Evolutionary conservation across 2,113 vertebrate genomes (phyloP).

Genomic region (Entelurus aequoreus): DNA sequence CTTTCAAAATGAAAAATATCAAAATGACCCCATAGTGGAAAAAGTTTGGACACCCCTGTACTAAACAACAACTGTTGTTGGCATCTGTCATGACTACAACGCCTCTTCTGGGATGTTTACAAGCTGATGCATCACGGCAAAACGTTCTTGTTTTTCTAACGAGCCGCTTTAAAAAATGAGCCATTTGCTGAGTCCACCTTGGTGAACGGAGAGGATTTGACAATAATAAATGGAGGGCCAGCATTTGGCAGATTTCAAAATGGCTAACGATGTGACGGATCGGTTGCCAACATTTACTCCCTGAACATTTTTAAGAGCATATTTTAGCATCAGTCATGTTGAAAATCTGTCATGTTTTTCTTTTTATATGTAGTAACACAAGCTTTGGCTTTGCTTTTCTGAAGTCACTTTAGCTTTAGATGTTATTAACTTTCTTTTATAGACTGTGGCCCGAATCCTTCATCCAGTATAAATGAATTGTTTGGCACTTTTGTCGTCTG

Average conservation of each 20-base stretch:
- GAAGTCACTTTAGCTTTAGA: neutral
- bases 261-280: neutral
- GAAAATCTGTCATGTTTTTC: neutral
- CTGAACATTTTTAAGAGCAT: neutral
- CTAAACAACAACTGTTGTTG: too few relatives aligned
- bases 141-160: slow-evolving; percentile 19
- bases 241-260: neutral
- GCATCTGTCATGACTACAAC: too few relatives aligned
- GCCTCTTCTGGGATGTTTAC: neutral
- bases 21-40: too few relatives aligned
- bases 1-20: too few relatives aligned
- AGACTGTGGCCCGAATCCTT: neutral
- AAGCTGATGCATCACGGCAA: slow-evolving; percentile 11
- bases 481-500: too few relatives aligned
- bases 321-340: neutral
- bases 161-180: slow-evolving; percentile 14
- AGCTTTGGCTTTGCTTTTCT: neutral
- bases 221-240: slow-evolving; percentile 13
- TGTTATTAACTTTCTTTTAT: neutral
- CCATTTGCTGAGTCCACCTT: slow-evolving; percentile 14
- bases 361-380: neutral
- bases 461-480: neutral
- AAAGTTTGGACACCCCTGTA: too few relatives aligned
- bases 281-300: neutral
- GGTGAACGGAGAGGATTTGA: neutral